Evolutionary conservation across 2,113 vertebrate species (phyloP).

Genomic region (Mustela lutreola): DNA sequence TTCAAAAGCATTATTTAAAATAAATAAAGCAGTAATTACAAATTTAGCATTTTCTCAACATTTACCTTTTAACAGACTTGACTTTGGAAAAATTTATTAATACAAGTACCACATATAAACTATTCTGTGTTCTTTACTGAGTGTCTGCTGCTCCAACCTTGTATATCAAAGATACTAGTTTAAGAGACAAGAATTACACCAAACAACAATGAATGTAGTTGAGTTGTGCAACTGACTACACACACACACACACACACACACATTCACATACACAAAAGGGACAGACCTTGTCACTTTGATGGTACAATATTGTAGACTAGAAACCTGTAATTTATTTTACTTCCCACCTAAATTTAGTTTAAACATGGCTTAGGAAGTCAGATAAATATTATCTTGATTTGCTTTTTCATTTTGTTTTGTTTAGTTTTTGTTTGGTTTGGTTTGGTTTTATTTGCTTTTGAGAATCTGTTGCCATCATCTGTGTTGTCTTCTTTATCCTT

Average conservation of each 20-base stretch:
- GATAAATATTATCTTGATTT: not conserved
- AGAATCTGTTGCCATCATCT: not conserved
- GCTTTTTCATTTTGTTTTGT: not conserved
- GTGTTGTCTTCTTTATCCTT: not conserved
- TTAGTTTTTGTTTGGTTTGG: too few relatives aligned
- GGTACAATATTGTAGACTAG: not conserved
- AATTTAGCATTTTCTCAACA: not conserved
- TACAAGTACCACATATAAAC: not conserved
- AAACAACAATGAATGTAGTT: not conserved
- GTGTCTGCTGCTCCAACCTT: not conserved
- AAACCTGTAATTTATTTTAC: not conserved
- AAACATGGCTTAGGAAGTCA: not conserved
- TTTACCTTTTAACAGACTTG: not conserved
- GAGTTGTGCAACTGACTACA: not conserved
- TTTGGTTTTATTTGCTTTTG: not conserved
- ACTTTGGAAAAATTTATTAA: not conserved
- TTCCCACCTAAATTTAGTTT: not conserved
- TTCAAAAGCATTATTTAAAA: not conserved
- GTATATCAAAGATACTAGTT: not conserved
- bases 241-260: not conserved
- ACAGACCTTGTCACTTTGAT: too few relatives aligned
- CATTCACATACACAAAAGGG: not conserved
- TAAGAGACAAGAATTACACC: not conserved
- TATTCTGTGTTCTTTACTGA: not conserved
- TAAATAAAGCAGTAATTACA: not conserved